phyloP scores from a whole-genome alignment of 2,113 vertebrate genomes.

The Phoxinus phoxinus region DNA sequence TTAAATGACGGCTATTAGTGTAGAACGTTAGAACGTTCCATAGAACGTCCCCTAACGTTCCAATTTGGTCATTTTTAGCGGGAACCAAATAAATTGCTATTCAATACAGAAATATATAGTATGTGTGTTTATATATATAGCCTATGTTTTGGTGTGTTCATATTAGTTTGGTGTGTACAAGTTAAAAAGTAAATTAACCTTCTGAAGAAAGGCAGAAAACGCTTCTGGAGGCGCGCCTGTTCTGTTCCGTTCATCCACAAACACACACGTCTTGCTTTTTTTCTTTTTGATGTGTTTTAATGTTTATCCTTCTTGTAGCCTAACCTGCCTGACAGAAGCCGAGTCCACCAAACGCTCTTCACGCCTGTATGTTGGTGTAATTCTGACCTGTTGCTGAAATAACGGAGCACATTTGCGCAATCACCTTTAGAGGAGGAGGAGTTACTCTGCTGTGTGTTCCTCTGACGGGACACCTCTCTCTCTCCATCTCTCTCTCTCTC shows the following conservation, averaged over 20 bases:
- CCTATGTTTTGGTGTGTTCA: no score
- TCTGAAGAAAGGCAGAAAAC: no score
- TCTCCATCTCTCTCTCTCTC: conserved; percentile 64
- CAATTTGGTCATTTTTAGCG: accelerated
- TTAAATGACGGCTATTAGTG: no score
- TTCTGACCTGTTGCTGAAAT: neutral
- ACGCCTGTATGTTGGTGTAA: neutral
- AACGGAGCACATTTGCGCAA: conserved; percentile 63
- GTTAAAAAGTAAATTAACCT: no score
- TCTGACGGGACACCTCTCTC: conserved; percentile 66
- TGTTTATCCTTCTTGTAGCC: neutral
- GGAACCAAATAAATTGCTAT: no score
- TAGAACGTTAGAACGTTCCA: no score
- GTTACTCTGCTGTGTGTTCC: conserved; percentile 67
- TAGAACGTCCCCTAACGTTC: no score
- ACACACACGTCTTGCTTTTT: neutral
- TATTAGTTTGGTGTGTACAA: no score
- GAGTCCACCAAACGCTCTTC: neutral
- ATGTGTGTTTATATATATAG: no score
- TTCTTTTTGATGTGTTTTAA: neutral
- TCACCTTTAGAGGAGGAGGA: conserved; percentile 78
- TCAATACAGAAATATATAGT: no score
- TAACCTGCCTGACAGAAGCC: no score
- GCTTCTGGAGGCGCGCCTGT: neutral
- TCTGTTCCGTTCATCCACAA: neutral